Evolutionary conservation across 37 sponge, comb jelly and placozoan species (phyloP).

Genomic region (Eunapius fragilis): DNA sequence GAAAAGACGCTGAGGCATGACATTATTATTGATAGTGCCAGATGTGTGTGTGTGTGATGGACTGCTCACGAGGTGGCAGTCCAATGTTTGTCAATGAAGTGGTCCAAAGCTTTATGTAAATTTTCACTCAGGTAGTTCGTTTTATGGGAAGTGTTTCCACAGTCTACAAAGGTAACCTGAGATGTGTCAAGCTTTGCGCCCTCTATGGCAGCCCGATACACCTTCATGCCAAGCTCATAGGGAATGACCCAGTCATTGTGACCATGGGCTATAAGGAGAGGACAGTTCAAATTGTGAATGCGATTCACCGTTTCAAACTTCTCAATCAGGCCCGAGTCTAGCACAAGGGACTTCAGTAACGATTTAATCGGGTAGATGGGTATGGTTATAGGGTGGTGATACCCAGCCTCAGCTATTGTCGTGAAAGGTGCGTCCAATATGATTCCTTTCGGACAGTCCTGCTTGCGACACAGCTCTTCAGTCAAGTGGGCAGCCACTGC

Average conservation of each 20-base stretch:
- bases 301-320: conserved; percentile 53
- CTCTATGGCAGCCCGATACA: conserved; percentile 49
- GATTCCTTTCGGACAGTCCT: conserved; percentile 36
- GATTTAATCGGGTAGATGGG: conserved; percentile 60
- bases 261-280: conserved; percentile 77
- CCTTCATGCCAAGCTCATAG: conserved; percentile 50
- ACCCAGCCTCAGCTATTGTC: conserved; percentile 62
- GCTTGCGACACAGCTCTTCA: conserved; percentile 4
- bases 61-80: background rate
- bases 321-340: conserved; percentile 40
- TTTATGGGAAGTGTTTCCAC: conserved; percentile 59
- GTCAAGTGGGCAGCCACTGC: conserved; percentile 75
- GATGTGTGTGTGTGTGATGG: background rate
- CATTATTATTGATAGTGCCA: background rate
- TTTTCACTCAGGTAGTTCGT: conserved; percentile 46
- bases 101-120: conserved; percentile 27
- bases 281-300: conserved; percentile 40
- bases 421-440: conserved; percentile 85
- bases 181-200: background rate
- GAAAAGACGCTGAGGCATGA: too few species aligned
- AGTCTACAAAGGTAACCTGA: conserved; percentile 55
- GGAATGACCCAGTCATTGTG: conserved; percentile 66
- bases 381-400: conserved; percentile 50
- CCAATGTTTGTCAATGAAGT: conserved; percentile 40
- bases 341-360: conserved; percentile 26